Evolutionary conservation across 2,888 invertebrate species (phyloP), one percentile per base, ranked within the genome.

Genomic region (Itoplectis maculator): DNA sequence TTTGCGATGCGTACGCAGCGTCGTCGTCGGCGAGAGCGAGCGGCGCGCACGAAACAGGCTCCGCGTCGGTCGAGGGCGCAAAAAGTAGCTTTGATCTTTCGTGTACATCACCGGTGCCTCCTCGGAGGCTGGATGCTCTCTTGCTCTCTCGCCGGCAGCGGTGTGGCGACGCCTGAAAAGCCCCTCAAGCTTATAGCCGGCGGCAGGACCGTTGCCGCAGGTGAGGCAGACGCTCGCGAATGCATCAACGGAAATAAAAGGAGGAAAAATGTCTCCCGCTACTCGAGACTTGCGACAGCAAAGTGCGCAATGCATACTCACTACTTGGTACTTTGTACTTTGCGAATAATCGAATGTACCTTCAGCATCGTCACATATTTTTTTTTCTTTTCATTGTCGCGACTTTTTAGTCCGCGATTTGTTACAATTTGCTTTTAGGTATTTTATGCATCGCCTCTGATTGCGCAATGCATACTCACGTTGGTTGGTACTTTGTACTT

Each of bases 21-120:
- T 8, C 15, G 29, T 8, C 35, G 49, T 18, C 42, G 70, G 59
- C 70, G 37, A 15, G 61, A 75, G 69, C 15, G 42, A 20, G 37
- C n/a, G n/a, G 61, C 49, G 61, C 66, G 42, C n/a, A 59, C 18
- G 47, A 49, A 84, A 68, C 59, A 82, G 84, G 82, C 65, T 42
- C 23, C 63, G 13, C 70, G n/a, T n/a, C n/a, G 66, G 78, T 68
- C 45, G 78, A 81, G 75, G 72, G 79, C 70, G 63, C 63, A 86
- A 84, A 86, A 85, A 85, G 65, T 83, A 72, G 85, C 88, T 88
- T 88, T 88, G 88, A 89, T 89, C 88, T 81, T 82, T 80, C 66
- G 70, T 37, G 40, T 42, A 54, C 65, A 40, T 61, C 37, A 54
- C 47, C 37, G 40, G 20, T 49, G n/a, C 42, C n/a, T n/a, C 49